Conservation (phyloP, 2,888 invertebrate species). For the Operophtera brumata region DNA sequence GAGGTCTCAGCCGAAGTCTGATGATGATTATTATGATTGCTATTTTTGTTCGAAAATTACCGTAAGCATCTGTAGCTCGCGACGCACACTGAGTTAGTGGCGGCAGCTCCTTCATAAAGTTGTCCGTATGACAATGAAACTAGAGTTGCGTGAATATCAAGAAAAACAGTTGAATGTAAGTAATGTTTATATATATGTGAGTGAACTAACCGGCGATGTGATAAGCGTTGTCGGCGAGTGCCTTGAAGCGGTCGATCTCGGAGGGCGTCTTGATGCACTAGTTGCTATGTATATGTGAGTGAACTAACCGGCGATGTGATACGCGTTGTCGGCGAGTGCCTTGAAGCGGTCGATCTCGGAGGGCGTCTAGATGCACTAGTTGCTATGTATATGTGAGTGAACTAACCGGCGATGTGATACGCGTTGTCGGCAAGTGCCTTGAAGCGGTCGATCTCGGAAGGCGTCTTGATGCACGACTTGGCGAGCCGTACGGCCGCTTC, state of each 20-base stretch:
- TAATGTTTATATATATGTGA: too few relatives aligned
- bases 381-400: conserved; percentile 37
- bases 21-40: too few relatives aligned
- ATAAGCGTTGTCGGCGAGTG: conserved; percentile 88
- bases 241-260: conserved; percentile 92
- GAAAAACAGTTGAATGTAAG: too few relatives aligned
- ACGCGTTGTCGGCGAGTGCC: conserved; percentile 87
- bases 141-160: too few relatives aligned
- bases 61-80: too few relatives aligned
- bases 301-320: conserved; percentile 83
- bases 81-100: too few relatives aligned
- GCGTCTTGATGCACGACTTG: conserved; percentile 90
- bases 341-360: conserved; percentile 93
- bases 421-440: conserved; percentile 88
- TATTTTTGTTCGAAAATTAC: too few relatives aligned
- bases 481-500: conserved; percentile 92
- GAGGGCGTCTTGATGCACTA: conserved; percentile 90
- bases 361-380: conserved; percentile 90
- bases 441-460: conserved; percentile 92
- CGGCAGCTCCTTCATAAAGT: too few relatives aligned
- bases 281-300: conserved; percentile 52
- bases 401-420: conserved; percentile 84
- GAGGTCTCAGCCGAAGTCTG: too few relatives aligned
- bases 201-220: conserved; percentile 82
- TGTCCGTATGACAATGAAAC: too few relatives aligned